Conservation (phyloP, 2,888 invertebrate species). For the Rhimphoctona megacephalus region DNA sequence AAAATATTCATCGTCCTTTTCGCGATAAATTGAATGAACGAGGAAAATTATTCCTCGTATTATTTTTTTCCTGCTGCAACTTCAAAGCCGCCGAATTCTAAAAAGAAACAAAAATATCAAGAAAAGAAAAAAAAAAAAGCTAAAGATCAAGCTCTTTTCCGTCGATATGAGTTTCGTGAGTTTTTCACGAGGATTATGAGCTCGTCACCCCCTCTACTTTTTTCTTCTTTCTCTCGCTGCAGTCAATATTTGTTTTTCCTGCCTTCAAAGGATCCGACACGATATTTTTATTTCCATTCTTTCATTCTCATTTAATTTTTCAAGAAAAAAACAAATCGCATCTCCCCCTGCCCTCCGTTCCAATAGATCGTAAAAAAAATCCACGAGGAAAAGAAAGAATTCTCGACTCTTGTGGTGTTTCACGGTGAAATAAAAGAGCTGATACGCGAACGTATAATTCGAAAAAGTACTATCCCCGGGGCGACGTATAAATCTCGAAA, state of each 20-base stretch:
- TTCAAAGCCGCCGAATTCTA: slow-evolving; percentile 76
- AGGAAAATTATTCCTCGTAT: slow-evolving; percentile 29
- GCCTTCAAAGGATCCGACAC: slow-evolving; percentile 65
- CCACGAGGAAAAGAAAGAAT: slow-evolving; percentile 12
- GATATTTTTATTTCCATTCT: slow-evolving; percentile 51
- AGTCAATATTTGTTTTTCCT: slow-evolving; percentile 76
- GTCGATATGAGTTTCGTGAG: slow-evolving; percentile 56
- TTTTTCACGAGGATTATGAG: slow-evolving; percentile 73
- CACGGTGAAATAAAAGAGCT: background rate
- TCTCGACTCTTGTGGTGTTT: background rate
- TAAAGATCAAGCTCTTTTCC: slow-evolving; percentile 55
- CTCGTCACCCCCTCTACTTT: slow-evolving; percentile 51
- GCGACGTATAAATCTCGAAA: slow-evolving; percentile 43
- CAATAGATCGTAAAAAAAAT: slow-evolving; percentile 33
- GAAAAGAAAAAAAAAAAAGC: slow-evolving; percentile 45
- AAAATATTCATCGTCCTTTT: background rate
- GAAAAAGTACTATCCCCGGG: slow-evolving; percentile 18
- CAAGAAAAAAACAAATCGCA: slow-evolving; percentile 62
- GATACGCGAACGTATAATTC: slow-evolving; percentile 36
- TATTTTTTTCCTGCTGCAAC: slow-evolving; percentile 12
- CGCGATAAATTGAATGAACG: background rate
- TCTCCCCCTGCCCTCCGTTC: background rate
- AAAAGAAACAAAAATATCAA: slow-evolving; percentile 54
- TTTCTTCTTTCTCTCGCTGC: slow-evolving; percentile 68
- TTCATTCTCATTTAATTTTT: slow-evolving; percentile 58